These are phyloP conservation scores for Laupala kohalensis DNA, from an alignment of 1,140 invertebrate genomes.

Conservation along the genomic window DNA sequence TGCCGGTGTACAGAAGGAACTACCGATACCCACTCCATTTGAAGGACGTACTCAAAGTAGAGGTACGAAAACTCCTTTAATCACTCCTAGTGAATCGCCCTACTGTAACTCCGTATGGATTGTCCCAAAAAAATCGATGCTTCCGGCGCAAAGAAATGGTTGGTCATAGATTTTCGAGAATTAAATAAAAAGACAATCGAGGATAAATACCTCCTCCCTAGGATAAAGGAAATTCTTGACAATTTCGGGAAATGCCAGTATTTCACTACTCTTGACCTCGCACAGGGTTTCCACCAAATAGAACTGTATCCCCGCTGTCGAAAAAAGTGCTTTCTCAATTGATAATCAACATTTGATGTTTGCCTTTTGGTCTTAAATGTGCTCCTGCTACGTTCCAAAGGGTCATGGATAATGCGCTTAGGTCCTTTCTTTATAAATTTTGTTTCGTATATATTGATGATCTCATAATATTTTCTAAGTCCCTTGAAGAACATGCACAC, in stretches of 20 bases:
- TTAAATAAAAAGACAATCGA: too few relatives aligned
- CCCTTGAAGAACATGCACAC: too few relatives aligned
- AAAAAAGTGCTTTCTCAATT: constrained; percentile 24
- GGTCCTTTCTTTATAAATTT: constrained; percentile 6
- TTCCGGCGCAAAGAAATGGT: constrained; percentile 14
- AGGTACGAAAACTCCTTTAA: too few relatives aligned
- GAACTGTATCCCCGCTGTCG: constrained; percentile 17
- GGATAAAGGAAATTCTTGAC: constrained; percentile 30
- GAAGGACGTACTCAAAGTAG: too few relatives aligned
- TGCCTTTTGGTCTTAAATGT: constrained; percentile 7
- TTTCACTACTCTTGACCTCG: constrained; percentile 36
- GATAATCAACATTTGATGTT: constrained; percentile 2
- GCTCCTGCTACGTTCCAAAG: constrained; percentile 17
- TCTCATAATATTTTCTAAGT: constrained; percentile 2
- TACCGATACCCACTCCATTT: too few relatives aligned
- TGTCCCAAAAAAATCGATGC: too few relatives aligned
- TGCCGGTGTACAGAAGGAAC: too few relatives aligned
- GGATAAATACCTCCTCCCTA: too few relatives aligned
- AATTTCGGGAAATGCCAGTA: constrained; percentile 28
- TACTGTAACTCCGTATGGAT: not conserved
- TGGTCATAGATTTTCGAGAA: too few relatives aligned
- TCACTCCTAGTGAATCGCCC: too few relatives aligned
- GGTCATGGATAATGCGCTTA: constrained; percentile 17
- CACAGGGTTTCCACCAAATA: constrained; percentile 30
- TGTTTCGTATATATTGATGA: constrained; percentile 22